phyloP scores from a whole-genome alignment of 1,140 invertebrate species.

The Drosophila jambulina region DNA sequence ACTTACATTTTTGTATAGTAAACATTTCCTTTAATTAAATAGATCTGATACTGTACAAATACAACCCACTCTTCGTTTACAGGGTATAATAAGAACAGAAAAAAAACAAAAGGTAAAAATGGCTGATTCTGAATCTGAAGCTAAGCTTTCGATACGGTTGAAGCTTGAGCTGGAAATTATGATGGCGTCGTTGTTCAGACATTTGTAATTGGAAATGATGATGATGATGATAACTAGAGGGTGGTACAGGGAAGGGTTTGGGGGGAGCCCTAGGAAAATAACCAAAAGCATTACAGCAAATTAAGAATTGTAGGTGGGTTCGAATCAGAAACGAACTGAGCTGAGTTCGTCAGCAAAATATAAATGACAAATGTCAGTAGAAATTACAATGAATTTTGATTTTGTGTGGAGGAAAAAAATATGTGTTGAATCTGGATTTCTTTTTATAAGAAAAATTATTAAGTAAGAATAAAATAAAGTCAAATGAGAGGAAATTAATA shows the following conservation, averaged over 20 bases:
- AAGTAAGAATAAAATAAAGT: background rate
- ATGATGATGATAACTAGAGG: slow-evolving; percentile 23
- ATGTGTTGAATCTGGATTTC: background rate
- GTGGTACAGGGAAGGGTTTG: background rate
- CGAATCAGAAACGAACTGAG: background rate
- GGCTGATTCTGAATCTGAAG: slow-evolving; percentile 34
- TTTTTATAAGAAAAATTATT: background rate
- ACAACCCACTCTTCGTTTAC: background rate
- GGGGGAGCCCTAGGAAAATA: slow-evolving; percentile 16
- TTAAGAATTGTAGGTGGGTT: slow-evolving; percentile 19
- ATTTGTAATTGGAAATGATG: slow-evolving; percentile 38
- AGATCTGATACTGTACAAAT: background rate
- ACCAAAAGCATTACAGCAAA: slow-evolving; percentile 51
- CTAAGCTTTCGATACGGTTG: slow-evolving; percentile 63
- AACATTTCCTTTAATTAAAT: background rate
- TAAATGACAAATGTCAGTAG: background rate
- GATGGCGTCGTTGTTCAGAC: slow-evolving; percentile 45
- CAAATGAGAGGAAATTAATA: background rate
- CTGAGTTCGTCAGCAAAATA: slow-evolving; percentile 1
- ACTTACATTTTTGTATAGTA: background rate
- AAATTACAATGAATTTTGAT: slow-evolving; percentile 2
- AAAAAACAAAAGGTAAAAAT: slow-evolving; percentile 37
- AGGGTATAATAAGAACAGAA: slow-evolving; percentile 17
- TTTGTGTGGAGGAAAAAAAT: background rate
- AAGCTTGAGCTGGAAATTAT: slow-evolving; percentile 50